Base-by-base conservation (phyloP, 2,888 invertebrate species). In the Mystacides longicornis region DNA sequence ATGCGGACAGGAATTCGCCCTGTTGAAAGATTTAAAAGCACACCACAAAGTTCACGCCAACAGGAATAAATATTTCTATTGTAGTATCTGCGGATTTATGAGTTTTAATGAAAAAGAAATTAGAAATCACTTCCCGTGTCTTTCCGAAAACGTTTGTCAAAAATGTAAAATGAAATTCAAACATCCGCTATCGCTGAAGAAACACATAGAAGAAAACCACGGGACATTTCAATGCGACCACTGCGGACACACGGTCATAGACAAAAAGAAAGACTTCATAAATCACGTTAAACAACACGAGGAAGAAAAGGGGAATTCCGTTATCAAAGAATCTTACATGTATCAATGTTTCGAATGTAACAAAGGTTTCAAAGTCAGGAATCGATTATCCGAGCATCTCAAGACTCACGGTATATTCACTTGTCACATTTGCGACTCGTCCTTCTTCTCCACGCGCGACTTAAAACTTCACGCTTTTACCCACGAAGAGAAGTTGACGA, bases 241-340 rank as follows among this genome's bases (percentile, higher is more conserved):
- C 37, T 37, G 37, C 37, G 37, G 37, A 14, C 16, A 37, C 37
- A 37, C 37, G 37, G 37, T 37, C 37, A 16, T 37, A 37, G 46
- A 46, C 21, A 46, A 46, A 5, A 46, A 46, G 46, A 46, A 46
- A 46, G 19, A 19, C 14, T 37, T 37, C 37, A 46, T 46, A 5
- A 46, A 46, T 21, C 20, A 46, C 20, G 20, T 46, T 18, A 21
- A 19, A 20, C 20, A 46, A 46, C 19, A 46, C 46, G 46, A 46
- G 20, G 21, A 46, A 19, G 46, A 46, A 19, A 19, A 46, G 19
- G 20, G 20, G 19, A 19, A 16, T 46, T 18, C 21, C 9, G 46
- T 21, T 19, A 46, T 46, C 5, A 46, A 46, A 19, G 21, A 21
- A 7, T 20, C 21, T 18, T 46, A n/a, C 3, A 9, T 21, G 3